A percentile compares a stretch with the other conserved stretches of the same genome.
Conservation (phyloP, 2,888 invertebrate species). For the Cheilosia grossa region DNA sequence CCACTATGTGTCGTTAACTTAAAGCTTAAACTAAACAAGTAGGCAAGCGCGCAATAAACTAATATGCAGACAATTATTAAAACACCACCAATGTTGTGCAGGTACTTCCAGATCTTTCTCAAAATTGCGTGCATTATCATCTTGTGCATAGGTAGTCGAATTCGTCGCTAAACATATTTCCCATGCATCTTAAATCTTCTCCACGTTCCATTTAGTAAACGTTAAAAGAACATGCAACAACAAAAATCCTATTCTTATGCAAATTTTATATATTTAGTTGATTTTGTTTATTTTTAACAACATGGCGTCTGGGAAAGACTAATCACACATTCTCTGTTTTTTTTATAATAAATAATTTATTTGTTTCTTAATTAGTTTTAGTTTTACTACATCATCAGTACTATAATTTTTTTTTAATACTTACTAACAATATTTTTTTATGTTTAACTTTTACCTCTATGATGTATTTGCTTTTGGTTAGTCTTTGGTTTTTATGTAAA, state of each 20-base stretch:
- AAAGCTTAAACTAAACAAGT: too few species aligned
- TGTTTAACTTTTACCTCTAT: slow-evolving; percentile 33
- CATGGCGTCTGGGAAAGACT: slow-evolving; percentile 84
- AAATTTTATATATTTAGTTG: slow-evolving; percentile 75
- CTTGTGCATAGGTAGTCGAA: neutral
- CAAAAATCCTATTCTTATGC: slow-evolving; percentile 60
- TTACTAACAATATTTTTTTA: slow-evolving; percentile 56
- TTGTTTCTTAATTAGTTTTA: slow-evolving; percentile 62
- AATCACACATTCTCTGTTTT: slow-evolving; percentile 80
- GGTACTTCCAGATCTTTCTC: neutral
- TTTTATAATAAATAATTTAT: slow-evolving; percentile 36
- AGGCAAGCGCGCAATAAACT: too few species aligned
- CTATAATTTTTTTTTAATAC: slow-evolving; percentile 45
- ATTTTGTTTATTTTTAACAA: slow-evolving; percentile 75
- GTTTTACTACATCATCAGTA: slow-evolving; percentile 50
- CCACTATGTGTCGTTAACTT: too few species aligned
- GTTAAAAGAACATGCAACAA: slow-evolving; percentile 44
- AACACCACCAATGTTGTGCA: neutral
- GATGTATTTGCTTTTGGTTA: slow-evolving; percentile 55
- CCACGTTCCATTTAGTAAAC: slow-evolving; percentile 51
- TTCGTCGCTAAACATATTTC: slow-evolving; percentile 41
- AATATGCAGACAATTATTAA: too few species aligned
- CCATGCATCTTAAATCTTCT: slow-evolving; percentile 26
- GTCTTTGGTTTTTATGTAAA: slow-evolving; percentile 46
- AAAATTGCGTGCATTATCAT: neutral